Evolutionary conservation across 2,797 vertebrate genomes (phyloP), one percentile per base, ranked within the genome.

Genomic region (Poecilia gillii): DNA sequence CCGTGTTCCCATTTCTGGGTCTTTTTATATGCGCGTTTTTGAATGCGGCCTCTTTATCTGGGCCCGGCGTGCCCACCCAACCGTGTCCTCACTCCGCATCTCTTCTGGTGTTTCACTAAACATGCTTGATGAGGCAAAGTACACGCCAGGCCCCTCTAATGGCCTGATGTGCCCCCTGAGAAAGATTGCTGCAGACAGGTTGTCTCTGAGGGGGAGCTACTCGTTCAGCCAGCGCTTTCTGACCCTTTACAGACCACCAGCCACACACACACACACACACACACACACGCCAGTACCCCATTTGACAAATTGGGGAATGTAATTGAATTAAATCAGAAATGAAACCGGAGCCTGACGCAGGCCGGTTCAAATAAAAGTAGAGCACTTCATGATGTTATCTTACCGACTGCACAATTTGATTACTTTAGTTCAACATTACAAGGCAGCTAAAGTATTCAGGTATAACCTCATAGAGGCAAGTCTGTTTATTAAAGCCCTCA

Each of bases 41-140:
- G 79, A 82, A 77, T 73, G 83, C 88, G 87, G 79, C 74, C 82
- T 90, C 82, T 85, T 88, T 74, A 81, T 90, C 84, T 87, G 55
- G 14, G 57, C 62, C 41, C 13, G 39, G 75, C 83, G 45, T 85
- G 80, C 75, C 79, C 89, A 89, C 80, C 84, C 90, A 90, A 81
- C 89, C 91, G 36, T 92, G 89, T 82, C 89, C 85, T 84, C 78
- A 25, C 82, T 82, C 87, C 73, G 88, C 87, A 85, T 92, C 88
- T 93, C 87, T 85, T 88, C 87, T 82, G 68, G 82, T 92, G 91
- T 94, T 94, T 92, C 76, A 55, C 81, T 90, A 93, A 94, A 94
- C 94, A 95, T 94, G 94, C 92, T 88, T 94, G 95, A 96, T 96
- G 95, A 95, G 90, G 88, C 93, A 94, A 93, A 94, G 95, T 94